Evolutionary conservation across 1,140 invertebrate species (phyloP), one percentile per base, ranked within the genome.

Genomic region (Reticulitermes speratus): DNA sequence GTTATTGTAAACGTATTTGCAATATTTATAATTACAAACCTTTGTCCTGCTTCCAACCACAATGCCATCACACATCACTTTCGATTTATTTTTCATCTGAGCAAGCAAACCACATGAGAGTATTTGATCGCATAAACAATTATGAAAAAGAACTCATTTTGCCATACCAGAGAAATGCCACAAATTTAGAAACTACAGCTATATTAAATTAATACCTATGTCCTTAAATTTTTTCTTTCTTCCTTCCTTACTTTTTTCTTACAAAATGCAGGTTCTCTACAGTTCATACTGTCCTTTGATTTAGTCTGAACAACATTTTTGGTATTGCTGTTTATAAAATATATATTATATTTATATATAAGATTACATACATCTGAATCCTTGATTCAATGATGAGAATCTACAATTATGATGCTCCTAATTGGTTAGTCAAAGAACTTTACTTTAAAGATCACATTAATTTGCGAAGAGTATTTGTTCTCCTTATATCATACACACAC

Each of bases 251-350:
- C 3, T 38, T 38, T 38, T 38, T 38, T 5, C 21, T 59, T n/a
- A n/a, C 0, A 30, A 75, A 75, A 75, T 30, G n/a, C 65, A 75
- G n/a, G 65, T 75, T 75, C 65, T 75, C 11, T 75, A 75, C 65
- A n/a, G 65, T 75, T 75, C 65, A 30, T n/a, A n/a, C 65, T 48
- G 45, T 84, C 45, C 45, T 32, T 84, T 84, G n/a, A 84, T 84
- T 84, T 84, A n/a, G 83, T 84, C 48, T 84, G 83, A 84, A 84
- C 45, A 48, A 84, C 45, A 84, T 84, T 84, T 84, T 84, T 84
- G 83, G 83, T 84, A 84, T 84, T 84, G 83, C 83, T 84, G 52
- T 52, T 59, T 84, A 84, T 84, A 84, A 84, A 84, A 84, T 84
- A 84, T 84, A 84, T 84, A 84, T n/a, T 52, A 32, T 45, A 65